These are phyloP conservation scores for Neopelma chrysocephalum DNA, from an alignment of 2,797 vertebrate genomes.

Conservation along the genomic window DNA sequence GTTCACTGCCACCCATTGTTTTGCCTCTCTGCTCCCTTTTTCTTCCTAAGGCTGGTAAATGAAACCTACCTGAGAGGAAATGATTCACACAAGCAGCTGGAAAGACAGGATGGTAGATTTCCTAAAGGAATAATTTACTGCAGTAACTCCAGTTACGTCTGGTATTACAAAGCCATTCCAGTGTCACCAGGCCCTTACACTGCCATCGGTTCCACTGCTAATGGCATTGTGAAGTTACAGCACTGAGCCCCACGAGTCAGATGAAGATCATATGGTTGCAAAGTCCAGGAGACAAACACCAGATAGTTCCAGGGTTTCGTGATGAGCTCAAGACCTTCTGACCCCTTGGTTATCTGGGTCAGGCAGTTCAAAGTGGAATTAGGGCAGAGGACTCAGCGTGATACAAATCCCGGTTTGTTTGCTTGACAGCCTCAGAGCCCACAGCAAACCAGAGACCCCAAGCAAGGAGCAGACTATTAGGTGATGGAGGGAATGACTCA, in stretches of 20 bases:
- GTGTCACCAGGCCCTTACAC: neutral
- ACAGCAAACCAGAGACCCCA: neutral
- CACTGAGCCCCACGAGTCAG: neutral
- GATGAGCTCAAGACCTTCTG: slow-evolving; percentile 44
- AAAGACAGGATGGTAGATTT: slow-evolving; percentile 21
- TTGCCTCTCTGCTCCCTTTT: neutral
- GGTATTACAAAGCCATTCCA: slow-evolving; percentile 45
- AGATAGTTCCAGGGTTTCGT: neutral
- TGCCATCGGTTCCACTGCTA: neutral
- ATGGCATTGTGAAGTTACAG: neutral
- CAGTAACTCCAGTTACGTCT: neutral
- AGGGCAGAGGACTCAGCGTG: neutral
- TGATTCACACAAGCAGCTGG: slow-evolving; percentile 21
- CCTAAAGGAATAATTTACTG: slow-evolving; percentile 23
- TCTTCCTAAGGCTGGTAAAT: neutral
- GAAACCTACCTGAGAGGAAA: slow-evolving; percentile 19
- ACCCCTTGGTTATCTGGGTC: slow-evolving; percentile 41
- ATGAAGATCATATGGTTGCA: slow-evolving; percentile 13
- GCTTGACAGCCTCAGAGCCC: neutral
- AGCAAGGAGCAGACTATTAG: neutral
- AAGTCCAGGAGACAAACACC: neutral
- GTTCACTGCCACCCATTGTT: slow-evolving; percentile 31
- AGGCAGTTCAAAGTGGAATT: slow-evolving; percentile 16
- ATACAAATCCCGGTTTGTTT: slow-evolving; percentile 45
- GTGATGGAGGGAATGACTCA: slow-evolving; percentile 51